Base-by-base conservation (phyloP, 2,888 invertebrate species). In the Nowickia ferox region DNA sequence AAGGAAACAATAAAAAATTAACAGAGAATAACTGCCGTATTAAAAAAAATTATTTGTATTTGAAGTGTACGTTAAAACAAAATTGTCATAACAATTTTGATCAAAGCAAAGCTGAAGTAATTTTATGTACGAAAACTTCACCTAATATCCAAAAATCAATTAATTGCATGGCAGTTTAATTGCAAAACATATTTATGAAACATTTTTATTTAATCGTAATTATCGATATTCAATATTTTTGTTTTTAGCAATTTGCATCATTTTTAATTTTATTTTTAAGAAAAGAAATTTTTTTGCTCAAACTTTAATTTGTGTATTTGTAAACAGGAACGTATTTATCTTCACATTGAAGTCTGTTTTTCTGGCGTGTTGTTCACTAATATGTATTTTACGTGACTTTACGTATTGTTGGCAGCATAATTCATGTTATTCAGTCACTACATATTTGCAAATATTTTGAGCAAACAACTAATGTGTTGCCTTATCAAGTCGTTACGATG, bases 301-400 rank as follows among this genome's bases (percentile, higher is more conserved):
- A 8, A 1, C 0, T 51, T 44, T 53, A 46, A 55, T 63, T 44
- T 72, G 61, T 72, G 15, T 22, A 40, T 48, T 40, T 48, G 55
- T 5, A 40, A 38, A 15, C 13, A 71, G 30, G 17, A 17, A 22
- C 11, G 13, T 63, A 38, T 40, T 80, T 71, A 15, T 72, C 40
- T 51, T 59, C 53, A 66, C 63, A 77, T 81, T 65, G 72, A 59
- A 65, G 66, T 72, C 48, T 82, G 59, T 57, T 48, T 69, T 75
- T 53, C 66, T 78, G 74, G 17, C 63, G 22, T 30, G 30, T 79
- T 76, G 59, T 57, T 38, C 63, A 59, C 86, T 83, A 86, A 86
- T 86, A 86, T 83, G 82, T 86, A 83, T 83, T 83, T 71, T 86
- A 86, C 86, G 86, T 86, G 86, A 86, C 83, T 86, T 83, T 76